Conservation (phyloP, 2,888 invertebrate genomes). For the Drosophila fungiperda region DNA sequence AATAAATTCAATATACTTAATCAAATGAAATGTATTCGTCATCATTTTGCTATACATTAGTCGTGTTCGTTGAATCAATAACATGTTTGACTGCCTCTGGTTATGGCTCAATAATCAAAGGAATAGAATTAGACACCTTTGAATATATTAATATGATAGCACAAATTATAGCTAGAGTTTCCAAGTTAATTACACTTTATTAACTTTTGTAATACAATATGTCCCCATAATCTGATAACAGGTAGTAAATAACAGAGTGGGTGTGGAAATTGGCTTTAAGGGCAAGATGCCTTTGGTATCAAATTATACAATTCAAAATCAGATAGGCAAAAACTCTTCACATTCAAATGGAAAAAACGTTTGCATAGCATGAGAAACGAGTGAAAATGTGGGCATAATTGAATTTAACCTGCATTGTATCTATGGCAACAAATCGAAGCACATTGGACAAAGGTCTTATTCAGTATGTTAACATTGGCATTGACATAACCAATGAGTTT, state of each 20-base stretch:
- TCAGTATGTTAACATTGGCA: slow-evolving; percentile 16
- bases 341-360: neutral
- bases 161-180: neutral
- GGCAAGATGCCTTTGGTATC: neutral
- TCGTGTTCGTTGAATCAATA: neutral
- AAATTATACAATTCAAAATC: neutral
- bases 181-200: neutral
- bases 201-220: too few relatives aligned
- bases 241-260: too few relatives aligned
- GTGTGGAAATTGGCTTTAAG: too few relatives aligned
- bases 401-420: slow-evolving; percentile 4
- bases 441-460: slow-evolving; percentile 22
- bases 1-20: neutral
- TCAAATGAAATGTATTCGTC: neutral
- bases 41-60: neutral
- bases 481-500: neutral
- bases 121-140: neutral
- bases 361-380: neutral
- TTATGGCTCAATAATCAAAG: slow-evolving; percentile 31
- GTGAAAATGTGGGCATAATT: slow-evolving; percentile 13
- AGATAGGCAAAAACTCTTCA: neutral
- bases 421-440: slow-evolving; percentile 25
- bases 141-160: neutral
- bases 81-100: neutral
- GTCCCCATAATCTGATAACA: too few relatives aligned